Conservation (phyloP, 2,113 vertebrate genomes). For the Pica pica region DNA sequence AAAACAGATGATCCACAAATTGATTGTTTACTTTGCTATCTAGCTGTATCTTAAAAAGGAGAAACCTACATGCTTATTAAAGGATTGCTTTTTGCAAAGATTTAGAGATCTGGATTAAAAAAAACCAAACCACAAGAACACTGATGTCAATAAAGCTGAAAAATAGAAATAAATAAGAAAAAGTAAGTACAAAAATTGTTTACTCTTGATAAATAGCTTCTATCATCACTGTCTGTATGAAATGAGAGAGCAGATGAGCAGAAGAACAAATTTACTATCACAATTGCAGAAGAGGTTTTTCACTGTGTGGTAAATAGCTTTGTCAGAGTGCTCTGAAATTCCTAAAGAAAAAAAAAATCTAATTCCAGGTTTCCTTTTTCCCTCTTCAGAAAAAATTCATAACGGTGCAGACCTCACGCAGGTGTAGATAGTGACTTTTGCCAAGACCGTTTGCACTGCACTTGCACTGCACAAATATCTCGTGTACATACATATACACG, state of each 20-base stretch:
- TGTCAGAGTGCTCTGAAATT: neutral
- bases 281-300: neutral
- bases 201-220: neutral
- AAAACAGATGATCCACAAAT: neutral
- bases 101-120: neutral
- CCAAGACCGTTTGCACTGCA: neutral
- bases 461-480: neutral
- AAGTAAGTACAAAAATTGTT: neutral
- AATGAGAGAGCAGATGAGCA: neutral
- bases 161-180: neutral
- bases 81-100: neutral
- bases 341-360: neutral
- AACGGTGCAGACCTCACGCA: neutral
- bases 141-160: neutral
- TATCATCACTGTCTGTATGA: neutral
- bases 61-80: neutral
- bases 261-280: neutral
- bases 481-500: neutral
- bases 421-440: neutral
- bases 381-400: neutral
- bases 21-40: neutral
- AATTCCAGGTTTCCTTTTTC: neutral
- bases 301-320: neutral
- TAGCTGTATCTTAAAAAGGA: neutral
- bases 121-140: rapidly evolving